Evolutionary conservation across 92 coral and sea anemone genomes (phyloP), one percentile per base, ranked within the genome.

Genomic region (Metridium senile): DNA sequence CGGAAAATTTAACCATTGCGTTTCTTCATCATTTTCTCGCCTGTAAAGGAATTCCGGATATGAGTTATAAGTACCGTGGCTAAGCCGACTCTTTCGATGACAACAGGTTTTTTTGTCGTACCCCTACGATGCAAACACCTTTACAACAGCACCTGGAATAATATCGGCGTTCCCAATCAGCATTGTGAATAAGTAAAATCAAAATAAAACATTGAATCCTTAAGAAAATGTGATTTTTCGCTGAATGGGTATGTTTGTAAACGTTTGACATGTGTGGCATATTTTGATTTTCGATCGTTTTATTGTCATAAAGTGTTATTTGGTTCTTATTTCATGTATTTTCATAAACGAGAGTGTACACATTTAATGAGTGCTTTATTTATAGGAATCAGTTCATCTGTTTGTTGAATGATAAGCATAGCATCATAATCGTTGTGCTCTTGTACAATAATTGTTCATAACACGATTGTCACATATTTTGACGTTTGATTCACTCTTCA

Each of bases 151-250:
- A 74, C 79, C 79, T 74, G 79, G 70, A 74, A 54, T 9, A 22
- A 54, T 59, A 74, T 74, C 70, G 79, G 68, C 79, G 79, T 74
- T 74, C 79, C 79, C 70, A 74, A 62, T 61, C 79, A 61, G 70
- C 79, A 69, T 46, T 74, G 31, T 74, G 69, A 59, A 74, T 74
- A 61, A 74, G 56, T 59, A 27, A 74, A 74, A 59, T 74, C 70
- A 74, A 74, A 74, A 74, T 74, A 74, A 58, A 46, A 70, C 39
- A 62, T 32, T 1, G 70, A 62, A 35, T 31, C 0, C 51, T 47
- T 29, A 30, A 33, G 31, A 58, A 30, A 71, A 26, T 49, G 32
- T 26, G 52, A 52, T 32, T 21, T 54, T 21, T 52, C 13, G 28
- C 6, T 54, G 19, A 28, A 39, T 70, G 1, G 30, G 21, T 70